A percentile compares a stretch with the other conserved stretches of the same genome.
These are phyloP conservation scores for Pemphredon lugubris DNA, from an alignment of 2,888 invertebrate species.

Conservation along the genomic window DNA sequence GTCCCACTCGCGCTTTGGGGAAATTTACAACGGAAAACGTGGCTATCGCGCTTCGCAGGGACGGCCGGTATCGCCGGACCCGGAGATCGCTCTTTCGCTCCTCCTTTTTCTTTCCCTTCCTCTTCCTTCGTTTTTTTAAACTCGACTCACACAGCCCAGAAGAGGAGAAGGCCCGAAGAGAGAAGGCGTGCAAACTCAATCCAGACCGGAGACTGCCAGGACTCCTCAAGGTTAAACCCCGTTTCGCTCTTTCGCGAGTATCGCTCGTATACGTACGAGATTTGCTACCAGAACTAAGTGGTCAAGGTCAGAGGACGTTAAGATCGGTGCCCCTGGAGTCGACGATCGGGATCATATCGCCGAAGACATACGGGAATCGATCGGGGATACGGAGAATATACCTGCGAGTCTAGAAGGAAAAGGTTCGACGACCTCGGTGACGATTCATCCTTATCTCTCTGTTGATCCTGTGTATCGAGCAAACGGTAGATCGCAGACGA, in stretches of 20 bases:
- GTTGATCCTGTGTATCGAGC: constrained; percentile 21
- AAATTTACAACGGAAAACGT: constrained; percentile 76
- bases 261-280: constrained; percentile 13
- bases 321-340: constrained; percentile 33
- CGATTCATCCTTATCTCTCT: constrained; percentile 35
- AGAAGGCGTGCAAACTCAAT: constrained; percentile 62
- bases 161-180: constrained; percentile 47
- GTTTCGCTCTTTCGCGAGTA: constrained; percentile 37
- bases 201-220: constrained; percentile 45
- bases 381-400: constrained; percentile 44
- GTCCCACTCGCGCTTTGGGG: constrained; percentile 76
- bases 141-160: constrained; percentile 49
- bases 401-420: constrained; percentile 34
- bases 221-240: constrained; percentile 64
- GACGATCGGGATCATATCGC: constrained; percentile 46
- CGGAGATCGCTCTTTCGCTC: constrained; percentile 36
- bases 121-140: constrained; percentile 23
- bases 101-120: constrained; percentile 14
- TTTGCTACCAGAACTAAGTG: constrained; percentile 44
- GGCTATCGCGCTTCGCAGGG: constrained; percentile 55
- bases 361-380: constrained; percentile 51
- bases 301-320: constrained; percentile 57
- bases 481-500: no score
- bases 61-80: constrained; percentile 58
- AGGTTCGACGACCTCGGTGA: constrained; percentile 42